Evolutionary conservation across 2,113 vertebrate species (phyloP).

Genomic region (Rhagologus leucostigma): DNA sequence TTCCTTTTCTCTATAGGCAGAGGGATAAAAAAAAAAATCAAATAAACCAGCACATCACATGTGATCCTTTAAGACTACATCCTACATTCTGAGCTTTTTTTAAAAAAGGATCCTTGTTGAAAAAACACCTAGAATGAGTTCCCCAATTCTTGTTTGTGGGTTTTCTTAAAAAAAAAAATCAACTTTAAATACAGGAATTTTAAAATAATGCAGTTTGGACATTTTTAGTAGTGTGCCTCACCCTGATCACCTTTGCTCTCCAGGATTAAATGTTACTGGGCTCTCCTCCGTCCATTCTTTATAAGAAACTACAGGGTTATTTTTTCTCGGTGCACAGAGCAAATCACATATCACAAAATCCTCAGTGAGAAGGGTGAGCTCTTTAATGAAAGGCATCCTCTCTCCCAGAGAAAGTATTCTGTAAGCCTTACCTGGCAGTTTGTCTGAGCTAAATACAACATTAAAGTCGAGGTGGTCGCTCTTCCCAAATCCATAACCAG

Average conservation of each 20-base stretch:
- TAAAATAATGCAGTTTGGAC: neutral
- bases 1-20: neutral
- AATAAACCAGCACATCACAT: neutral
- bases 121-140: neutral
- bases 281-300: neutral
- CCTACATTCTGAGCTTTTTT: neutral
- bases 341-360: neutral
- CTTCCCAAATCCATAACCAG: neutral
- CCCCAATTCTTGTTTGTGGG: neutral
- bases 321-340: neutral
- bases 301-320: neutral
- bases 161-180: neutral
- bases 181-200: neutral
- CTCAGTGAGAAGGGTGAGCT: conserved; percentile 31
- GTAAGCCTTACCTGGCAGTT: neutral
- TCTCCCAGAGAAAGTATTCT: neutral
- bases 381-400: conserved; percentile 19
- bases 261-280: neutral
- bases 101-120: neutral
- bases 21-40: neutral
- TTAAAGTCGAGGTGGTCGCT: neutral
- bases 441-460: conserved; percentile 8
- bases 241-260: neutral
- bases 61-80: neutral
- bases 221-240: neutral